A percentile compares a stretch with the other conserved stretches of the same genome.
phyloP scores from a whole-genome alignment of 2,113 vertebrate species.

The Phylloscopus trochiloides region DNA sequence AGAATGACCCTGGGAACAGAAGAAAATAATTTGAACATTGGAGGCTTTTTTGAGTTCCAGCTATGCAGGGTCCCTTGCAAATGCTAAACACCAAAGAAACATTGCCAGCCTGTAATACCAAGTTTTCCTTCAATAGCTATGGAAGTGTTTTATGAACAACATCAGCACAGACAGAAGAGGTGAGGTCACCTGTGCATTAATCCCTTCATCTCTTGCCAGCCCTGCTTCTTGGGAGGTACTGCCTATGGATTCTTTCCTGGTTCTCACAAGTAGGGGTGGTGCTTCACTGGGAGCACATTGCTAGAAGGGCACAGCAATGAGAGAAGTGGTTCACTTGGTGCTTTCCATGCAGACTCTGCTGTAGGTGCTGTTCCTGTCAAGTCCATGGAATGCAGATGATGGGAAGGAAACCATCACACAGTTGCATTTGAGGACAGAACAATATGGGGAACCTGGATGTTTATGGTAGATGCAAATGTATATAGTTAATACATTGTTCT shows the following conservation, averaged over 20 bases:
- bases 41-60: background rate
- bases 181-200: background rate
- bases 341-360: background rate
- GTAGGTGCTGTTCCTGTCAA: background rate
- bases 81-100: background rate
- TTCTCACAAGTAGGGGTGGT: background rate
- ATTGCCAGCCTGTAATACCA: background rate
- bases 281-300: background rate
- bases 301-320: background rate
- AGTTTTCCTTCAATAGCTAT: background rate
- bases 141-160: background rate
- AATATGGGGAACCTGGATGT: background rate
- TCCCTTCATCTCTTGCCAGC: background rate
- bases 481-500: background rate
- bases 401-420: background rate
- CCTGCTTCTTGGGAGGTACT: background rate
- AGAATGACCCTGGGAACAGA: background rate
- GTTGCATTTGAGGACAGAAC: background rate
- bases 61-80: background rate
- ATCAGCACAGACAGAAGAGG: background rate
- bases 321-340: background rate
- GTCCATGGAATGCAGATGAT: background rate
- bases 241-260: background rate
- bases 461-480: background rate
- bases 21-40: background rate